Evolutionary conservation across 2,888 invertebrate genomes (phyloP).

Genomic region (Pantelozetes paolii): DNA sequence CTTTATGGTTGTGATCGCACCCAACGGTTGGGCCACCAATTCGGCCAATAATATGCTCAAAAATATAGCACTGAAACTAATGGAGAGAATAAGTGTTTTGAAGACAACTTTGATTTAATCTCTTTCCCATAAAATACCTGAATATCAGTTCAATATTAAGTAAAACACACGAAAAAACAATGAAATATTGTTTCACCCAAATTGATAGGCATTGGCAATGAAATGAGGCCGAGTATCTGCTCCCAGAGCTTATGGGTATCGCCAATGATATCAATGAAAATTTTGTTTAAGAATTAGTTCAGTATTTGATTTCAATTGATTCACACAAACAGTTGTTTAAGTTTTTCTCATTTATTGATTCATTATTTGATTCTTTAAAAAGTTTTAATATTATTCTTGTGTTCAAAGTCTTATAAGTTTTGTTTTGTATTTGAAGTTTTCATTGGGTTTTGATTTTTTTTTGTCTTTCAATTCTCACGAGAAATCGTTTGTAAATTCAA

Average conservation of each 20-base stretch:
- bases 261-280: neutral
- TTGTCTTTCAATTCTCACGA: neutral
- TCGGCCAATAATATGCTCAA: neutral
- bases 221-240: neutral
- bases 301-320: neutral
- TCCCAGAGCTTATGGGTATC: neutral
- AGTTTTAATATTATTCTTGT: too few relatives aligned
- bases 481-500: neutral
- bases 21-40: slow-evolving; percentile 3
- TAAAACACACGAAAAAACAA: too few relatives aligned
- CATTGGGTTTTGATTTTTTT: too few relatives aligned
- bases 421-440: too few relatives aligned
- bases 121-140: neutral
- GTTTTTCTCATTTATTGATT: neutral
- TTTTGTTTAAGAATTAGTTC: neutral
- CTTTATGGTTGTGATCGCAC: slow-evolving; percentile 12
- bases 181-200: slow-evolving; percentile 13
- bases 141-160: neutral
- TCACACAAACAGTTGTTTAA: neutral
- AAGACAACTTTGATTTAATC: neutral
- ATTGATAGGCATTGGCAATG: slow-evolving; percentile 17
- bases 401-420: too few relatives aligned
- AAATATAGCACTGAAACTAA: slow-evolving; percentile 1
- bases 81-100: neutral
- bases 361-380: neutral